Percentiles rank a stretch among this genome's conserved stretches.
Evolutionary conservation across 2,113 vertebrate genomes (phyloP).

Genomic region (Hiodon alosoides): DNA sequence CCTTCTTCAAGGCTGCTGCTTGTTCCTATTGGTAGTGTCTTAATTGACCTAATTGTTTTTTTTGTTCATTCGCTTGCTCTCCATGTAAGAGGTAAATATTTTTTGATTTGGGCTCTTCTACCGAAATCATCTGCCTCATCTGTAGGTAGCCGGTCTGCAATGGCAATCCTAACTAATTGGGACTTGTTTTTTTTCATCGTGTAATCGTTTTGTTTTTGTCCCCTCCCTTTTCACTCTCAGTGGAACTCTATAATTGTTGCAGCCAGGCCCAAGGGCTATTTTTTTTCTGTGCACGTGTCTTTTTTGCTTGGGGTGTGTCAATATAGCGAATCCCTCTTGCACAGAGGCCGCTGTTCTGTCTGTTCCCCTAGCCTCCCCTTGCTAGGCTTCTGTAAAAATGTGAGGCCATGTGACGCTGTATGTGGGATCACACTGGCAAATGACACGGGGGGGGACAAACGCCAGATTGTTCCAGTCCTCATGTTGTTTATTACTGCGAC

Average conservation of each 20-base stretch:
- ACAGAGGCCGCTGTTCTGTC: too few relatives aligned
- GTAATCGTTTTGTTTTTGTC: background rate
- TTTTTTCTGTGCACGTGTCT: too few relatives aligned
- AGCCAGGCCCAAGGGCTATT: background rate
- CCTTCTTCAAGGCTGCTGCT: background rate
- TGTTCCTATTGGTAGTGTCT: background rate
- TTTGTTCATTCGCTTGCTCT: too few relatives aligned
- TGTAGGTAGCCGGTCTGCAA: background rate
- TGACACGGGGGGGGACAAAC: background rate
- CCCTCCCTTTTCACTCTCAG: background rate
- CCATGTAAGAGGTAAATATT: too few relatives aligned
- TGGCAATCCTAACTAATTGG: constrained; percentile 1
- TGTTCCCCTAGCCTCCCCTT: background rate
- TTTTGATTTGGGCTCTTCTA: too few relatives aligned
- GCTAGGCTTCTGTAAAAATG: background rate
- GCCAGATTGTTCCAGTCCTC: background rate
- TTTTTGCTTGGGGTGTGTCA: too few relatives aligned
- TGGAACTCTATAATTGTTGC: constrained; percentile 13
- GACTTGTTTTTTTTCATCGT: background rate
- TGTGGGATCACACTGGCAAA: background rate
- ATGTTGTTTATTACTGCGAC: background rate
- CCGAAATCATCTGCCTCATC: too few relatives aligned
- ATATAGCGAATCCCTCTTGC: too few relatives aligned
- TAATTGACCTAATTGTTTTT: background rate
- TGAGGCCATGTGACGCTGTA: background rate